phyloP scores from a whole-genome alignment of 2,888 invertebrate genomes.

The Hemistola chrysoprasaria region DNA sequence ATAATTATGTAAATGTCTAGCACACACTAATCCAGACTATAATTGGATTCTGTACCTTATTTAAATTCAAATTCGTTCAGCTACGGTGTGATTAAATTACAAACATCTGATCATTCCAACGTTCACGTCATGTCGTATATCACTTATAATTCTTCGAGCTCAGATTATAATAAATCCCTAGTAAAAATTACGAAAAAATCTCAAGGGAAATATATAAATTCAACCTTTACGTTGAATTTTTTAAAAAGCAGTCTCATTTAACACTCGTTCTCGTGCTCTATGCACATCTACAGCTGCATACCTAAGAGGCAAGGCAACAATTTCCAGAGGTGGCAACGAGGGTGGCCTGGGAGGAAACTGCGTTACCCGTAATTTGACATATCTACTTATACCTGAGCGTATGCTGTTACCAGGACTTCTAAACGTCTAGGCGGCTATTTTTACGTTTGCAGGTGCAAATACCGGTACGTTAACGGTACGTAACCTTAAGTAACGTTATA shows the following conservation, averaged over 20 bases:
- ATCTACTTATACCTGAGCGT: conserved; percentile 35
- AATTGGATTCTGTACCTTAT: not conserved
- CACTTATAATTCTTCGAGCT: too few species aligned
- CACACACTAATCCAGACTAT: too few species aligned
- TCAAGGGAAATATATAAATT: conserved; percentile 27
- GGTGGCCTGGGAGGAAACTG: conserved; percentile 50
- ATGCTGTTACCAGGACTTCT: conserved; percentile 25
- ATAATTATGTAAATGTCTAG: too few species aligned
- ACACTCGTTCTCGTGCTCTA: conserved; percentile 43
- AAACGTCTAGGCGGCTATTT: conserved; percentile 6
- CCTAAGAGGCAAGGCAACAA: conserved; percentile 49
- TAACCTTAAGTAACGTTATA: not conserved
- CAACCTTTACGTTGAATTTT: conserved; percentile 31
- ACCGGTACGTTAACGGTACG: too few species aligned
- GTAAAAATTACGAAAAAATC: not conserved
- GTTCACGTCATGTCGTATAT: too few species aligned
- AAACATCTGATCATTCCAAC: too few species aligned
- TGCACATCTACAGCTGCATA: conserved; percentile 32
- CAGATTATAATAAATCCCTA: too few species aligned
- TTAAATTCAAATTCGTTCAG: conserved; percentile 9
- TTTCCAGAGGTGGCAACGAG: conserved; percentile 56
- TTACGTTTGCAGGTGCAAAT: not conserved
- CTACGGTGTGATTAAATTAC: too few species aligned
- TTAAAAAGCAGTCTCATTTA: conserved; percentile 43
- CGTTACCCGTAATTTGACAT: conserved; percentile 46